Percentiles rank a stretch among this genome's conserved stretches.
These are phyloP conservation scores for Drosophila villosipedis DNA, from an alignment of 2,888 invertebrate genomes.

Conservation along the genomic window DNA sequence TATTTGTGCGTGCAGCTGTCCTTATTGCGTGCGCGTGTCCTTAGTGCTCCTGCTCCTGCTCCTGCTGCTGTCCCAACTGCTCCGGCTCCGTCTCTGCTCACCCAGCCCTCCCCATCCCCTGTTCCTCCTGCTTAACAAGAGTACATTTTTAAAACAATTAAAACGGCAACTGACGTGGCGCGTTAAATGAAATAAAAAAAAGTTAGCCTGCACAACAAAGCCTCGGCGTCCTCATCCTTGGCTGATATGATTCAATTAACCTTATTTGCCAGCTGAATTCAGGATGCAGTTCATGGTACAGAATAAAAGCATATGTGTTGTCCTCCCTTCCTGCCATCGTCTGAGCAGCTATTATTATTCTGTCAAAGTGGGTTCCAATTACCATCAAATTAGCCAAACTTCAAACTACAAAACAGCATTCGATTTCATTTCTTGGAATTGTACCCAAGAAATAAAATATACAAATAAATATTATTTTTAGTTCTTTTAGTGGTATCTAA, in stretches of 20 bases:
- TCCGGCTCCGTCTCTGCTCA: not conserved
- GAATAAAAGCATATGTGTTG: conserved; percentile 2
- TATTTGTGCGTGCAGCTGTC: conserved; percentile 20
- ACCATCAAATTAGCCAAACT: conserved; percentile 23
- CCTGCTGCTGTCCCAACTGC: conserved; percentile 9
- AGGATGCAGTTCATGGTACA: conserved; percentile 26
- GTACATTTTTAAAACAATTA: conserved; percentile 57
- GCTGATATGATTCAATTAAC: conserved; percentile 46
- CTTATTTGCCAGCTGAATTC: conserved; percentile 31
- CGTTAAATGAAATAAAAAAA: conserved; percentile 21
- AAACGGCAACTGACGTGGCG: conserved; percentile 20
- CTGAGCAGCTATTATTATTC: conserved; percentile 13
- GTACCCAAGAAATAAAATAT: not conserved
- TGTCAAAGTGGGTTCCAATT: conserved; percentile 17
- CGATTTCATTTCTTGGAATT: not conserved
- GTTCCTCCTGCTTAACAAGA: not conserved
- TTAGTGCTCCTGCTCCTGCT: conserved; percentile 25
- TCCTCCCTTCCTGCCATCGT: not conserved
- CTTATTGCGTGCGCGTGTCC: conserved; percentile 43
- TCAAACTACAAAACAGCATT: not conserved
- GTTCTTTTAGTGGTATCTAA: not conserved
- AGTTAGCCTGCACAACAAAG: not conserved
- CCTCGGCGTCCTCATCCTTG: conserved; percentile 3
- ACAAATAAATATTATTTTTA: not conserved
- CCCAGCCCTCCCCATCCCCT: not conserved